Conservation (phyloP, 35 echinoderm and acorn worm species). For the Chiridota heheva region DNA sequence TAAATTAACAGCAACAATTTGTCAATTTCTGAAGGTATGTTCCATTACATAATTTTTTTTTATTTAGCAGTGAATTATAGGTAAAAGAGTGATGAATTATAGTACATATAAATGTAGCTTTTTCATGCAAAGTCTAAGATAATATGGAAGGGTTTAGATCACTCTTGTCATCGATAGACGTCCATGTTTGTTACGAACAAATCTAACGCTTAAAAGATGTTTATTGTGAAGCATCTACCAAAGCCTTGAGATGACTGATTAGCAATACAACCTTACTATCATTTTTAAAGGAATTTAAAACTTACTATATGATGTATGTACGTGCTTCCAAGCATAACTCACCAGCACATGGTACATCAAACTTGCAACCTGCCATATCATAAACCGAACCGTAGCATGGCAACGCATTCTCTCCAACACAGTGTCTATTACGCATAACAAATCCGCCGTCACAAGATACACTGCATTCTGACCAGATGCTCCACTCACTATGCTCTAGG, state of each 20-base stretch:
- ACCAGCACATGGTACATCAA: constrained; percentile 69
- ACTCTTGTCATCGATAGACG: neutral
- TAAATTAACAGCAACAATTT: no score
- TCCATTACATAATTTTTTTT: neutral
- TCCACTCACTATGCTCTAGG: constrained; percentile 70
- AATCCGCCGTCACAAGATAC: constrained; percentile 61
- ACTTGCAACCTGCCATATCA: constrained; percentile 57
- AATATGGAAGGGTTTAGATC: no score
- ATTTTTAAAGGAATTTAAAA: neutral
- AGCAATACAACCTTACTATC: neutral
- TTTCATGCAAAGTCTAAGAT: no score
- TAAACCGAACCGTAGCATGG: constrained; percentile 63
- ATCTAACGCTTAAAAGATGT: neutral
- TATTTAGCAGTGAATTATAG: no score
- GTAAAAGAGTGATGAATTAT: no score
- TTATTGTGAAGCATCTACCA: neutral
- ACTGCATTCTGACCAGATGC: constrained; percentile 65
- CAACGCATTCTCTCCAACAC: constrained; percentile 18
- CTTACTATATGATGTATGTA: no score
- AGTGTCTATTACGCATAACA: constrained; percentile 50
- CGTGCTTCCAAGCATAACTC: no score
- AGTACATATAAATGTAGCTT: no score
- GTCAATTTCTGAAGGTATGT: neutral
- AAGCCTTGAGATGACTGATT: no score
- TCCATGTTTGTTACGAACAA: neutral